Conservation (phyloP, 2,888 invertebrate species). For the Pimpla rufipes region DNA sequence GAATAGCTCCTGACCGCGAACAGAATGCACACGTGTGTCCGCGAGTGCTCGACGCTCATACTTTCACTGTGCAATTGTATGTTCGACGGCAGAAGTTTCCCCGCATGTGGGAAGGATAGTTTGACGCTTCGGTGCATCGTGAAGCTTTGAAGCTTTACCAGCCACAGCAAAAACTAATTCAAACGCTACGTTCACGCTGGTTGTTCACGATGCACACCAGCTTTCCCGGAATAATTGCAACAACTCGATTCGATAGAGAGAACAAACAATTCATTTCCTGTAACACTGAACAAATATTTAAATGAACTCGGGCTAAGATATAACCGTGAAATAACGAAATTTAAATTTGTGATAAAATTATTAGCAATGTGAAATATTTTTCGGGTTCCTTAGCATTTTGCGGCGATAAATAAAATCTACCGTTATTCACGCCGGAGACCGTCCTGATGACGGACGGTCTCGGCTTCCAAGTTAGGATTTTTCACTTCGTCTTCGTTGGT, state of each 20-base stretch:
- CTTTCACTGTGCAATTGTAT: constrained; percentile 44
- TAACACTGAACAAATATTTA: not conserved
- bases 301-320: not conserved
- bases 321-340: too few relatives aligned
- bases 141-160: constrained; percentile 38
- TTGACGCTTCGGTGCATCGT: constrained; percentile 33
- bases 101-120: constrained; percentile 25
- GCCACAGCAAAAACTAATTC: constrained; percentile 34
- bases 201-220: not conserved
- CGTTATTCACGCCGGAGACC: too few relatives aligned
- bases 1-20: constrained; percentile 55
- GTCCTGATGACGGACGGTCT: too few relatives aligned
- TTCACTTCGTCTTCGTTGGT: not conserved
- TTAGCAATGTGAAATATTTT: too few relatives aligned
- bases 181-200: constrained; percentile 13
- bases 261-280: not conserved
- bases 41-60: constrained; percentile 24
- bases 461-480: too few relatives aligned
- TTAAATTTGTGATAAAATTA: too few relatives aligned
- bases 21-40: constrained; percentile 43
- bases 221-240: not conserved
- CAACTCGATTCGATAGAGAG: not conserved
- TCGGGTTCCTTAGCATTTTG: too few relatives aligned
- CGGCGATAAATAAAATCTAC: too few relatives aligned
- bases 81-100: constrained; percentile 44